A percentile compares a stretch with the other conserved stretches of the same genome.
Conservation (phyloP, 2,797 vertebrate genomes). For the Malurus splendens region DNA sequence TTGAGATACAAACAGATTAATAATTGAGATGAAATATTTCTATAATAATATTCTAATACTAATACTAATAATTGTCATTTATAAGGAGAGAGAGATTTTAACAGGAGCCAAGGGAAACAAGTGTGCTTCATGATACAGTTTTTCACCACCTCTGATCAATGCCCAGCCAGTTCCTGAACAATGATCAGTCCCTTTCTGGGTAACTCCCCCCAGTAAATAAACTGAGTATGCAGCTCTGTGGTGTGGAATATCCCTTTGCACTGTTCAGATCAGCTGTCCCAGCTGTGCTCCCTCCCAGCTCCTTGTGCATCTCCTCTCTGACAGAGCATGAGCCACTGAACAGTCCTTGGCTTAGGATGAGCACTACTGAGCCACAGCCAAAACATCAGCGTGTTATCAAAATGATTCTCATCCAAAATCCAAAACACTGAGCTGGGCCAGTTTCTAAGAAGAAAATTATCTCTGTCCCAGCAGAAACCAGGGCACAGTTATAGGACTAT, state of each 20-base stretch:
- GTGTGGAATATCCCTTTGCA: neutral
- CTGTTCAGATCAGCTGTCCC: neutral
- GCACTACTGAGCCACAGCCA: neutral
- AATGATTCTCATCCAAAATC: neutral
- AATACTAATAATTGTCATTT: neutral
- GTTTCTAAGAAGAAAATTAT: neutral
- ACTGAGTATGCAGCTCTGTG: neutral
- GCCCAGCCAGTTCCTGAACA: neutral
- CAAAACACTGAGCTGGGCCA: neutral
- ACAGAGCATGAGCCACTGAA: neutral
- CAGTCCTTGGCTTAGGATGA: fast-evolving
- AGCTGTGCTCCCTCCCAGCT: neutral
- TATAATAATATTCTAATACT: neutral
- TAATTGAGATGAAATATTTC: neutral
- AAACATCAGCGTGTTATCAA: neutral
- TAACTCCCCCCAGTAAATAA: neutral
- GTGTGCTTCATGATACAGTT: neutral
- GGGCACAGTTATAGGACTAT: neutral
- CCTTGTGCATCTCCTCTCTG: neutral
- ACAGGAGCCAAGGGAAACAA: neutral
- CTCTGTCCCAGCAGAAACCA: neutral
- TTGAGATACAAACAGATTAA: neutral
- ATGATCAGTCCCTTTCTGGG: neutral
- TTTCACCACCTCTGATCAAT: neutral
- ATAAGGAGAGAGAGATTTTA: neutral